Conservation (phyloP, 2,113 vertebrate species). For the Salvelinus sp. region DNA sequence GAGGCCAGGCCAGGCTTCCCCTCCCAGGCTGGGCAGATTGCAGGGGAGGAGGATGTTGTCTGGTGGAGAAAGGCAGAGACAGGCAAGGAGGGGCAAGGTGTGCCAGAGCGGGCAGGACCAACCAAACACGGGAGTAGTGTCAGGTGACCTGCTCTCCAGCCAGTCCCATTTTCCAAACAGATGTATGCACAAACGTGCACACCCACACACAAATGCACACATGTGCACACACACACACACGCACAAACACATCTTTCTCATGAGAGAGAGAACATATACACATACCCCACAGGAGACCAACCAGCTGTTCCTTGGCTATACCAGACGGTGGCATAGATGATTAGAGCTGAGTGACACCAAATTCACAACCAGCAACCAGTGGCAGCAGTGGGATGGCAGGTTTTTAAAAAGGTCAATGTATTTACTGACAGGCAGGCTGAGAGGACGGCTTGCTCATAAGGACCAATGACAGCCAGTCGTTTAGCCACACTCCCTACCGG, state of each 20-base stretch:
- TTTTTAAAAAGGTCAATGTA: slow-evolving; percentile 59
- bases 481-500: slow-evolving; percentile 46
- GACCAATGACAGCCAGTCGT: slow-evolving; percentile 48
- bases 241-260: not conserved
- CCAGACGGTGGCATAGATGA: slow-evolving; percentile 1
- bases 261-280: not conserved
- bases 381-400: slow-evolving; percentile 18
- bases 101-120: not conserved
- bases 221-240: not conserved
- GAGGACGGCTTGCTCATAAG: slow-evolving; percentile 41
- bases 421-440: slow-evolving; percentile 40
- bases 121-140: not conserved
- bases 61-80: not conserved
- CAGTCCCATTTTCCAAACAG: not conserved
- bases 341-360: not conserved
- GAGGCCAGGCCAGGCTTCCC: too few relatives aligned
- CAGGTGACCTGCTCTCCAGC: not conserved
- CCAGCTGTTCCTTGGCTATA: not conserved
- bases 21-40: too few relatives aligned
- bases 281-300: slow-evolving; percentile 4
- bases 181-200: slow-evolving; percentile 9
- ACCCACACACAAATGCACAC: not conserved
- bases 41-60: too few relatives aligned
- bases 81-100: not conserved
- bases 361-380: slow-evolving; percentile 26